phyloP scores from a whole-genome alignment of 1,140 invertebrate genomes.

The Dinoponera quadriceps region DNA sequence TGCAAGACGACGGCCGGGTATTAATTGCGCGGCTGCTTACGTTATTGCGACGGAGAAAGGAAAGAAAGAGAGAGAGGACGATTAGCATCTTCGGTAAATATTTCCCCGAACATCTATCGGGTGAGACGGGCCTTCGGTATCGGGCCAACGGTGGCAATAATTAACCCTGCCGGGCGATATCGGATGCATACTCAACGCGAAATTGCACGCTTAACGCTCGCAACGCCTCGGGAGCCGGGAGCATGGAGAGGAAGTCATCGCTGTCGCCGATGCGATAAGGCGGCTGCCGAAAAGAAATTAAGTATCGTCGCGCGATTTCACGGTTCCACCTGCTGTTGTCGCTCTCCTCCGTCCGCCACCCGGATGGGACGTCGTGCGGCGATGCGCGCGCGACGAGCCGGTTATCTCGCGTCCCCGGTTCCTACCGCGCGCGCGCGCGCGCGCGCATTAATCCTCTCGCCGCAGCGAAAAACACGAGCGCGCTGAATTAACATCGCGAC shows the following conservation, averaged over 20 bases:
- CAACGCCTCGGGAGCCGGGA: neutral
- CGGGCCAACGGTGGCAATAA: slow-evolving; percentile 3
- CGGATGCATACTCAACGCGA: neutral
- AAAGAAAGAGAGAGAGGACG: slow-evolving; percentile 6
- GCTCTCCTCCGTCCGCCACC: neutral
- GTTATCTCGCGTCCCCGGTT: slow-evolving; percentile 21
- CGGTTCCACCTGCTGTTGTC: slow-evolving; percentile 67
- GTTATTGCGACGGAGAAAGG: slow-evolving; percentile 25
- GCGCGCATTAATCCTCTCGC: slow-evolving; percentile 43
- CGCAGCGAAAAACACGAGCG: neutral
- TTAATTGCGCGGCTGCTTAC: slow-evolving; percentile 5
- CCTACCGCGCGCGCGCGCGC: neutral
- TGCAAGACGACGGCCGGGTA: neutral
- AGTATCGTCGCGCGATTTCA: slow-evolving; percentile 62
- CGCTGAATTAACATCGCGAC: slow-evolving; percentile 44
- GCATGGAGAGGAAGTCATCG: neutral
- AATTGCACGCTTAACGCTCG: slow-evolving; percentile 23
- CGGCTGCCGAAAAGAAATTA: slow-evolving; percentile 39
- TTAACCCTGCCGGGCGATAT: slow-evolving; percentile 36
- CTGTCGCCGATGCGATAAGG: slow-evolving; percentile 18
- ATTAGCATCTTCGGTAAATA: slow-evolving; percentile 17
- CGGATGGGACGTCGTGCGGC: slow-evolving; percentile 41
- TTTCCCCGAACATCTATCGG: neutral
- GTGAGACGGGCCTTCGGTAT: neutral
- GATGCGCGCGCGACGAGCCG: slow-evolving; percentile 36